Evolutionary conservation across 2,888 invertebrate species (phyloP).

Genomic region (Cephalotes varians): DNA sequence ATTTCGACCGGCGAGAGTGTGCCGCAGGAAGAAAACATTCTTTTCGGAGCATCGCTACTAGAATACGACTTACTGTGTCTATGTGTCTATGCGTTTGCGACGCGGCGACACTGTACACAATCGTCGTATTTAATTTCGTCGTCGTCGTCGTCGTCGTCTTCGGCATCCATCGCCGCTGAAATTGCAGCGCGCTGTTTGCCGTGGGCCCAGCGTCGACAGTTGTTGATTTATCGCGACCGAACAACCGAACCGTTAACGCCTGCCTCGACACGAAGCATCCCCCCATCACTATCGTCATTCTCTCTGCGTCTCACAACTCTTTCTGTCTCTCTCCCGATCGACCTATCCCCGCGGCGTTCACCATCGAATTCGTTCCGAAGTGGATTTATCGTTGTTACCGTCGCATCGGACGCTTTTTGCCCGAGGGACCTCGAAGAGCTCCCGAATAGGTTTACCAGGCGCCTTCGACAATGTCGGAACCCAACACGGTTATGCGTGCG

Average conservation of each 20-base stretch:
- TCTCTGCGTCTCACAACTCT: neutral
- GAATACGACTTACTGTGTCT: constrained; percentile 42
- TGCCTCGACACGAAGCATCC: constrained; percentile 56
- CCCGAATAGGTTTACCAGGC: constrained; percentile 45
- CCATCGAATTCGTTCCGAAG: constrained; percentile 56
- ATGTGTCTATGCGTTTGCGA: constrained; percentile 33
- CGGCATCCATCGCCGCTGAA: constrained; percentile 53
- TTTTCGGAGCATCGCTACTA: constrained; percentile 7
- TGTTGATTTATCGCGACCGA: constrained; percentile 66
- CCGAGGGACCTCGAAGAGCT: constrained; percentile 31
- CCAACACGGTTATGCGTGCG: constrained; percentile 12
- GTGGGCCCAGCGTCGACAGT: constrained; percentile 60
- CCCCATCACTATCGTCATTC: constrained; percentile 31
- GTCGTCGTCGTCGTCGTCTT: constrained; percentile 50
- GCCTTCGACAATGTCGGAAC: constrained; percentile 51
- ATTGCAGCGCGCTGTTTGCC: constrained; percentile 61
- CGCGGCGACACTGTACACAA: constrained; percentile 34
- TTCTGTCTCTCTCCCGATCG: constrained; percentile 9
- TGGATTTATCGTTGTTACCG: constrained; percentile 62
- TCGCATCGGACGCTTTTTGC: constrained; percentile 58
- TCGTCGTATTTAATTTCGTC: constrained; percentile 60
- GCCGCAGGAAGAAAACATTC: constrained; percentile 35
- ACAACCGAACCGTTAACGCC: constrained; percentile 65
- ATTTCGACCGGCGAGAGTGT: constrained; percentile 1
- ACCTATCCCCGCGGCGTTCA: constrained; percentile 25